Evolutionary conservation across 2,113 vertebrate species (phyloP).

Genomic region (Dendropsophus ebraccatus): DNA sequence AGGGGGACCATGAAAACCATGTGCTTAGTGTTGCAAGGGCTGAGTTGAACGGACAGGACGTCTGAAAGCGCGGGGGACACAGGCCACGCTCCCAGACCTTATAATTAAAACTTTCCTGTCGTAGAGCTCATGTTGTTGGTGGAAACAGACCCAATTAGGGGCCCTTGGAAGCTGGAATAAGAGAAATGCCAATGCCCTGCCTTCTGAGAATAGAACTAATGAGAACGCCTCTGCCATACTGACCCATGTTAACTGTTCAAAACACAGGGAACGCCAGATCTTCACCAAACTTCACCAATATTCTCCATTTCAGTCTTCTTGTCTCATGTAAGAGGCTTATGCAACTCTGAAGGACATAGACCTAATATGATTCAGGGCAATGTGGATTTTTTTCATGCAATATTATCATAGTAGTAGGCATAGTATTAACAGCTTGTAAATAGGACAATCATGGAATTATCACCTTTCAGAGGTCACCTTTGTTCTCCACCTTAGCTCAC

Average conservation of each 20-base stretch:
- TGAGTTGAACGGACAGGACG: conserved; percentile 80
- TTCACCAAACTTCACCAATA: neutral
- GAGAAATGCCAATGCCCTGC: conserved; percentile 77
- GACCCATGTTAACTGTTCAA: conserved; percentile 1
- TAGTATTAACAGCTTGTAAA: neutral
- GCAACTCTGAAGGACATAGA: neutral
- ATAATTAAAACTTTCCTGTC: conserved; percentile 78
- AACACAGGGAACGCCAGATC: neutral
- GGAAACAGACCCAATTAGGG: conserved; percentile 83
- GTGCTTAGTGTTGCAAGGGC: conserved; percentile 80
- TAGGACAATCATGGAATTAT: neutral
- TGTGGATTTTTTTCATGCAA: neutral
- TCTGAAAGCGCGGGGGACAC: conserved; percentile 61
- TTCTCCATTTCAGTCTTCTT: neutral
- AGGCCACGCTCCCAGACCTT: conserved; percentile 79
- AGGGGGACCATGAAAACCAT: conserved; percentile 75
- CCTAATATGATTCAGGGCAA: neutral
- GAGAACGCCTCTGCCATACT: conserved; percentile 61
- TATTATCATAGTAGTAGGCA: neutral
- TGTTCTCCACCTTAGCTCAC: neutral
- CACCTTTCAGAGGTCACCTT: neutral
- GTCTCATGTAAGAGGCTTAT: neutral
- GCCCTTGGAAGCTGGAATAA: conserved; percentile 61
- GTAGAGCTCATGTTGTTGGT: conserved; percentile 72
- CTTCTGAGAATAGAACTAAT: conserved; percentile 62